Percentiles rank a stretch among this genome's conserved stretches.
Evolutionary conservation across 92 coral and sea anemone species (phyloP).

Genomic region (Heliopora coerulea): DNA sequence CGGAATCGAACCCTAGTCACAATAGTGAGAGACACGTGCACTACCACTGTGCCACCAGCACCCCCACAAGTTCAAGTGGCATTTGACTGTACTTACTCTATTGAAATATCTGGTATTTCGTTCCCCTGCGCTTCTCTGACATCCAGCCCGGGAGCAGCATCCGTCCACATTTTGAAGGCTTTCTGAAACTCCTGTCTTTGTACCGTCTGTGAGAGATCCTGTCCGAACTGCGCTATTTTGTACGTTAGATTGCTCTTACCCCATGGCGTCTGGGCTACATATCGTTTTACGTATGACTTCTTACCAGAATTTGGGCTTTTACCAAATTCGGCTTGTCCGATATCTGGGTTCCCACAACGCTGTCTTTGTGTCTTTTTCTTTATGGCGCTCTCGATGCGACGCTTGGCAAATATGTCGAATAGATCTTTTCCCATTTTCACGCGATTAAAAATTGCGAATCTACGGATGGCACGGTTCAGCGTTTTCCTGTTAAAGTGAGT

Average conservation of each 20-base stretch:
- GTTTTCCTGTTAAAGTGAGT: no score
- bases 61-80: no score
- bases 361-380: no score
- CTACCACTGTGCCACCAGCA: no score
- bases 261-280: slow-evolving; percentile 45
- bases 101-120: slow-evolving; percentile 45
- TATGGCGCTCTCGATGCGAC: no score
- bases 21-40: no score
- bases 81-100: slow-evolving; percentile 54
- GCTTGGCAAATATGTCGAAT: no score
- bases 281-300: background rate
- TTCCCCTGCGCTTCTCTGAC: slow-evolving; percentile 40
- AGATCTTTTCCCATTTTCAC: no score
- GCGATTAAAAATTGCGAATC: no score
- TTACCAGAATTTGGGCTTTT: background rate
- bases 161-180: slow-evolving; percentile 62
- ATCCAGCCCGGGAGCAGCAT: slow-evolving; percentile 37
- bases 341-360: slow-evolving; percentile 17
- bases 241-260: slow-evolving; percentile 40
- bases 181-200: slow-evolving; percentile 51
- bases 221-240: slow-evolving; percentile 43
- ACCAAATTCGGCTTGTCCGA: slow-evolving; percentile 4
- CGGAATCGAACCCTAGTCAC: no score
- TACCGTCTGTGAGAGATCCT: slow-evolving; percentile 39
- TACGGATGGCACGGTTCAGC: no score